Evolutionary conservation across 2,113 vertebrate genomes (phyloP).

Genomic region (Oreochromis tanganicae): DNA sequence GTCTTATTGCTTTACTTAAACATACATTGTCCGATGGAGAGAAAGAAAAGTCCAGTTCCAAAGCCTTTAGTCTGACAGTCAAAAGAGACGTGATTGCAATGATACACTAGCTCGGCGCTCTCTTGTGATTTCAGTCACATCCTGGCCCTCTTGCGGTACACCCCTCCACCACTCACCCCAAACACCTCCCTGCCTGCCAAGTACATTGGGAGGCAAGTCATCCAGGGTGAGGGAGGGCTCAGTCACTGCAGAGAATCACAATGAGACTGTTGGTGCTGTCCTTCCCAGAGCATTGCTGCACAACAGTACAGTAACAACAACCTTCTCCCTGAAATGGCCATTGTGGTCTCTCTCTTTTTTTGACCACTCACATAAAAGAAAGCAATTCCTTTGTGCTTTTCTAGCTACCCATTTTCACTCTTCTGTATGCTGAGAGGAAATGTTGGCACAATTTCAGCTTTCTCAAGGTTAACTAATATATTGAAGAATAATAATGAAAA

Average conservation of each 20-base stretch:
- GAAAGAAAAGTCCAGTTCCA: background rate
- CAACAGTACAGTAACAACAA: slow-evolving; percentile 33
- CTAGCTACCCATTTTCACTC: background rate
- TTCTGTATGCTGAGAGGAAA: background rate
- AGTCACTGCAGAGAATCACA: slow-evolving; percentile 69
- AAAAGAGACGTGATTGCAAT: slow-evolving; percentile 49
- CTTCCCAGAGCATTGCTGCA: slow-evolving; percentile 27
- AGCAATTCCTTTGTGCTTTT: background rate
- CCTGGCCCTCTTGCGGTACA: slow-evolving; percentile 51
- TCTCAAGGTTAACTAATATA: background rate
- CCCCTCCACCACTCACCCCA: slow-evolving; percentile 32
- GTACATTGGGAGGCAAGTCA: slow-evolving; percentile 60
- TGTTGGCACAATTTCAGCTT: background rate
- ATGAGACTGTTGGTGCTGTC: slow-evolving; percentile 54
- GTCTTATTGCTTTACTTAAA: background rate
- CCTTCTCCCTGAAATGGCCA: background rate
- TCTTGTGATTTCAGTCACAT: slow-evolving; percentile 75
- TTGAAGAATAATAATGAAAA: background rate
- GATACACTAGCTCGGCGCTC: slow-evolving; percentile 46
- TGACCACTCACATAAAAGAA: background rate
- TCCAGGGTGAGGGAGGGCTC: slow-evolving; percentile 48
- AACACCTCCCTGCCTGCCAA: slow-evolving; percentile 68
- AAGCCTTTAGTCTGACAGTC: slow-evolving; percentile 31
- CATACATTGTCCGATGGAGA: background rate
- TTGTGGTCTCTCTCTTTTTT: background rate